phyloP scores from a whole-genome alignment of 2,888 invertebrate species.

The Latheticus oryzae region DNA sequence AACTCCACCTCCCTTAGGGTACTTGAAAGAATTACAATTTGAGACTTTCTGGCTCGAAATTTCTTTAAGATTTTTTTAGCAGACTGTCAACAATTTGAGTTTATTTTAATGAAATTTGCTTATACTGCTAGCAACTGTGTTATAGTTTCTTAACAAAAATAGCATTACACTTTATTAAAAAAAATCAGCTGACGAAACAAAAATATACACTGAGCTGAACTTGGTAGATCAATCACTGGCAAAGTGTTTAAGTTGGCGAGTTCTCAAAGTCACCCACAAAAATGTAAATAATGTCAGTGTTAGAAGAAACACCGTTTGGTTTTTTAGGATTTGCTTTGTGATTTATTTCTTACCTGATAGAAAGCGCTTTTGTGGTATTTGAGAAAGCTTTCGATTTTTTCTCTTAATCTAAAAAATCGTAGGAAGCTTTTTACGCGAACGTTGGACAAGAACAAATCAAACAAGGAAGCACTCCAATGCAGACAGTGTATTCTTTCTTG shows the following conservation, averaged over 20 bases:
- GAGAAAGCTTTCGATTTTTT: constrained; percentile 1
- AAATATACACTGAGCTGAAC: constrained; percentile 10
- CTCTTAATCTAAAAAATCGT: constrained; percentile 1
- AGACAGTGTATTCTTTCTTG: constrained; percentile 2
- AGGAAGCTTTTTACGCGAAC: constrained; percentile 17
- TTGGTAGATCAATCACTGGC: constrained; percentile 9
- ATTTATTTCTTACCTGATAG: constrained; percentile 1
- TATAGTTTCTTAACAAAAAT: no score
- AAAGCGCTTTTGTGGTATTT: constrained; percentile 1
- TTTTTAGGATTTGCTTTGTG: background rate
- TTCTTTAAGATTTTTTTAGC: background rate
- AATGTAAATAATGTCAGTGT: constrained; percentile 10
- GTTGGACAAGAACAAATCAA: constrained; percentile 11
- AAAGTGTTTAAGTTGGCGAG: background rate
- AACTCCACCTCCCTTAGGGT: constrained; percentile 17
- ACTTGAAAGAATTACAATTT: constrained; percentile 24
- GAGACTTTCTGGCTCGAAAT: constrained; percentile 2
- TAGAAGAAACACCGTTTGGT: no score
- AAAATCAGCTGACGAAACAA: constrained; percentile 6
- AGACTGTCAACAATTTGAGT: constrained; percentile 9
- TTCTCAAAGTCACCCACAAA: background rate
- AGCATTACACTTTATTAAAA: background rate
- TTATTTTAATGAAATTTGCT: no score
- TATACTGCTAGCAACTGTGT: no score
- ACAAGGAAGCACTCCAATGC: constrained; percentile 9